phyloP scores from a whole-genome alignment of 2,888 invertebrate species.

The Spisula solida region DNA sequence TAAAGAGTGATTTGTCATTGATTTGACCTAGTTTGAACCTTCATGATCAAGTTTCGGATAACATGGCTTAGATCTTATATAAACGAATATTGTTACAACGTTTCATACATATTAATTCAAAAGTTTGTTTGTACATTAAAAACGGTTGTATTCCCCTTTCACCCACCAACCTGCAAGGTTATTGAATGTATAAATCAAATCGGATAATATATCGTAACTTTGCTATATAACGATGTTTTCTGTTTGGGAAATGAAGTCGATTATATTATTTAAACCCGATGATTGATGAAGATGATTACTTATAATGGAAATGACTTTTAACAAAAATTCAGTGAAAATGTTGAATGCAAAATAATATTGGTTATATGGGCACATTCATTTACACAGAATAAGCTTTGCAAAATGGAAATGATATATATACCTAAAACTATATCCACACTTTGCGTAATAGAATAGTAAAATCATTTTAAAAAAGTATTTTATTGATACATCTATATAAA shows the following conservation, averaged over 20 bases:
- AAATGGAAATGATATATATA: conserved; percentile 3
- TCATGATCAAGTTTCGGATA: no score
- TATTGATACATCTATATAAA: no score
- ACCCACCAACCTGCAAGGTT: no score
- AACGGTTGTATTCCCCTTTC: no score
- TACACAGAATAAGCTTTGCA: not conserved
- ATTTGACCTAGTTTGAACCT: no score
- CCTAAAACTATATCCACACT: conserved; percentile 9
- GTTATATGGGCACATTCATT: not conserved
- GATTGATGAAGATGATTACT: not conserved
- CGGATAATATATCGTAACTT: not conserved
- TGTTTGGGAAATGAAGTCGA: conserved; percentile 1
- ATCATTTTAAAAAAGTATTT: not conserved
- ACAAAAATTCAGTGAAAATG: not conserved
- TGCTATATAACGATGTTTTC: not conserved
- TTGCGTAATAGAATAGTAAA: not conserved
- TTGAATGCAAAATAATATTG: not conserved
- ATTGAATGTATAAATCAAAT: not conserved
- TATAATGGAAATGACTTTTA: not conserved
- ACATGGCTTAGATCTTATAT: no score
- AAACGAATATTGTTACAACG: no score
- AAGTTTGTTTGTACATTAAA: no score
- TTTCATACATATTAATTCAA: no score
- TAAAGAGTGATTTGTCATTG: no score
- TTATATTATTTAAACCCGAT: not conserved